phyloP scores from a whole-genome alignment of 2,888 invertebrate species.

The Cecidostiba fungosa region DNA sequence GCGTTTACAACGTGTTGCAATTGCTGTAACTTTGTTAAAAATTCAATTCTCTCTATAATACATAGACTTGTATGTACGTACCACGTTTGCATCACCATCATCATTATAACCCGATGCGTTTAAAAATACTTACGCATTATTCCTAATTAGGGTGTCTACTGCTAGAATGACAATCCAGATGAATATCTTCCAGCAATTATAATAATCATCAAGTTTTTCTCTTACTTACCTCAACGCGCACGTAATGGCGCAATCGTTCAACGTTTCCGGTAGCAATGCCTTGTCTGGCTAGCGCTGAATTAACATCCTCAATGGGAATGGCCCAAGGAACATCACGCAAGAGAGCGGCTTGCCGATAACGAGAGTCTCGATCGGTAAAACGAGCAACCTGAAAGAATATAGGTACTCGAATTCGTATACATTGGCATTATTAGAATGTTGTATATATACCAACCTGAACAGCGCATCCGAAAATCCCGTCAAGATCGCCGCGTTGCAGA shows the following conservation, averaged over 20 bases:
- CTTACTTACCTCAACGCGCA: conserved; percentile 79
- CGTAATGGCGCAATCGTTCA: conserved; percentile 78
- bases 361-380: conserved; percentile 78
- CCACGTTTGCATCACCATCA: too few relatives aligned
- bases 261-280: conserved; percentile 79
- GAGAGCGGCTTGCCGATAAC: conserved; percentile 79
- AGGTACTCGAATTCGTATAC: too few relatives aligned
- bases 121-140: neutral
- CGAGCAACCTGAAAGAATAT: conserved; percentile 79
- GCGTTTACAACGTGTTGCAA: neutral
- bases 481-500: conserved; percentile 77
- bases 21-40: too few relatives aligned
- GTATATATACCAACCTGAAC: conserved; percentile 79
- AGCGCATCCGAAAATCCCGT: conserved; percentile 78
- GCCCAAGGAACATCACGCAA: conserved; percentile 82
- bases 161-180: too few relatives aligned
- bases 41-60: neutral
- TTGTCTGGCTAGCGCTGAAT: conserved; percentile 79
- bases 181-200: neutral
- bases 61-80: neutral
- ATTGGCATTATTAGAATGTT: too few relatives aligned
- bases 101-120: neutral
- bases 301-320: conserved; percentile 80
- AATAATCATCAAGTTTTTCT: conserved; percentile 2
- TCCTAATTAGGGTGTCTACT: neutral